Evolutionary conservation across 53 echinoderm and acorn worm species (phyloP), one percentile per base, ranked within the genome.

Genomic region (Paracentrotus lividus): DNA sequence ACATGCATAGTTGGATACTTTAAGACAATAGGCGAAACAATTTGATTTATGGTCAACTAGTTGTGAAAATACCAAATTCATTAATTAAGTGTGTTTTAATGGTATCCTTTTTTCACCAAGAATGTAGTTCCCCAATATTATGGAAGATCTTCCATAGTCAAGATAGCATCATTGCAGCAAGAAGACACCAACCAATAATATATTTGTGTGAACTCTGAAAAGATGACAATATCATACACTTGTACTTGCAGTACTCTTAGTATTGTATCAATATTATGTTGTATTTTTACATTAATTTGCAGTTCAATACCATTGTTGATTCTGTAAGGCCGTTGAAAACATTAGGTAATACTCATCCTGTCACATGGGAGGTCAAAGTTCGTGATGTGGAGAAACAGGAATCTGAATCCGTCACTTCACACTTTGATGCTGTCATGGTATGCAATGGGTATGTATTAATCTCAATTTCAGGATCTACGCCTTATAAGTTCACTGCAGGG

Each of bases 381-480:
- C 96, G 89, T 49, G 85, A 95, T 88, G 68, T 96, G n/a, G 21
- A 85, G 34, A 61, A 96, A 14, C 88, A 76, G n/a, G 68, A 93
- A 36, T 15, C 42, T 13, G 7, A 43, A 15, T 64, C 85, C 10
- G 66, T 93, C 34, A 91, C 85, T 69, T 54, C 92, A 12, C 34
- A 58, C 33, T 98, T 91, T 93, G 97, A 98, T 95, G 98, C 98
- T 69, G 97, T 98, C 31, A 96, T 98, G 78, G 97, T 98, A 43
- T 98, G 98, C 88, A 98, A 97, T 94, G 98, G 98, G 98, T 98
- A 86, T 95, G 97, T 90, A 18, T 42, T 81, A n/a, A n/a, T n/a
- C n/a, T n/a, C n/a, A n/a, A n/a, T n/a, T n/a, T n/a, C n/a, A n/a
- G n/a, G n/a, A n/a, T n/a, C n/a, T n/a, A n/a, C n/a, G n/a, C n/a